Evolutionary conservation across 2,888 invertebrate genomes (phyloP).

Genomic region (Drosophila parthenogenetica): DNA sequence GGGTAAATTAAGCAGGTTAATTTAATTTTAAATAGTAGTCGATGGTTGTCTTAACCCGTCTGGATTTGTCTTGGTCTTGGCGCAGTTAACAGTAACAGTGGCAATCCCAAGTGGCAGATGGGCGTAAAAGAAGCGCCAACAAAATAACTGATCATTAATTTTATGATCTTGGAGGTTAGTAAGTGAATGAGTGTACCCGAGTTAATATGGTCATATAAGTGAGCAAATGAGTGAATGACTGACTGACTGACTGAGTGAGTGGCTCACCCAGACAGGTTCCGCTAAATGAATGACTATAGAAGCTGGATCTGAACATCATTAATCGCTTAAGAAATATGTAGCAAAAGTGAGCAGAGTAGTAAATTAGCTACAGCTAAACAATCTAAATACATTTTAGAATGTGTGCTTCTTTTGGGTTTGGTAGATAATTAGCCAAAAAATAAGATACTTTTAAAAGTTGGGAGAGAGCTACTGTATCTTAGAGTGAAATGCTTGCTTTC

Average conservation of each 20-base stretch:
- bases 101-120: constrained; percentile 47
- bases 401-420: constrained; percentile 15
- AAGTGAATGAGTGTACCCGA: constrained; percentile 48
- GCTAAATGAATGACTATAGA: constrained; percentile 24
- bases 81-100: constrained; percentile 53
- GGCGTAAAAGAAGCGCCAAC: constrained; percentile 62
- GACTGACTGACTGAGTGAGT: constrained; percentile 24
- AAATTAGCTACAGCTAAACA: constrained; percentile 43
- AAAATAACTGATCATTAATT: constrained; percentile 68
- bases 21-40: constrained; percentile 79
- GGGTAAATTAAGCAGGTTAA: constrained; percentile 78
- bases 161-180: constrained; percentile 75
- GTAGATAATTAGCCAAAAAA: background rate
- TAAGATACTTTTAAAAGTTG: constrained; percentile 1
- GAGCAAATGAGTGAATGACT: constrained; percentile 8
- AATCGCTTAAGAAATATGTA: constrained; percentile 22
- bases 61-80: constrained; percentile 37
- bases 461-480: background rate
- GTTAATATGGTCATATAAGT: background rate
- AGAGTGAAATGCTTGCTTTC: background rate
- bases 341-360: constrained; percentile 28
- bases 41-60: constrained; percentile 63
- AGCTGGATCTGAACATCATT: constrained; percentile 61
- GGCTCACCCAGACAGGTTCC: constrained; percentile 54
- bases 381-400: constrained; percentile 43